Conservation (phyloP, 2,888 invertebrate species). For the Drosophila eohydei region DNA sequence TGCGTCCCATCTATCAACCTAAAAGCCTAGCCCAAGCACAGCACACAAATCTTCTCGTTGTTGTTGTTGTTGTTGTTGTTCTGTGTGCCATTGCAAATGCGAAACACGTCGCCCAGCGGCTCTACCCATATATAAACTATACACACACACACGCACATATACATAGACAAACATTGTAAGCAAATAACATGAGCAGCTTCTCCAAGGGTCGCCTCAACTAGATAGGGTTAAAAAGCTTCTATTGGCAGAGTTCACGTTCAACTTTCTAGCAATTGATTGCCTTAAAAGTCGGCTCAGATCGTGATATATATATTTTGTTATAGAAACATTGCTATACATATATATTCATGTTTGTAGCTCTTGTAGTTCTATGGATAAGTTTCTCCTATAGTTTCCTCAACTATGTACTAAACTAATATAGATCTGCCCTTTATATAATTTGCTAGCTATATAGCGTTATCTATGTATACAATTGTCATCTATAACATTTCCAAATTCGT, state of each 20-base stretch:
- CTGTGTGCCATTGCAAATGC: constrained; percentile 72
- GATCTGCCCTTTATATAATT: too few species aligned
- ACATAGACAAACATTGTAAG: not conserved
- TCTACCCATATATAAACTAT: constrained; percentile 54
- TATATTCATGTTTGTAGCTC: not conserved
- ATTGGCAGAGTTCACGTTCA: constrained; percentile 5
- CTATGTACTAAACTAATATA: too few species aligned
- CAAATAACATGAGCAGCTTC: constrained; percentile 17
- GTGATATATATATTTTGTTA: too few species aligned
- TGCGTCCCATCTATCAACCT: constrained; percentile 25
- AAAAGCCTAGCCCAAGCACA: constrained; percentile 35
- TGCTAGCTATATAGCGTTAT: too few species aligned
- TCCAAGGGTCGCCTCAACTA: constrained; percentile 22
- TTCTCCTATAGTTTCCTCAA: too few species aligned
- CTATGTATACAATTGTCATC: not conserved
- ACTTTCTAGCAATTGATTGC: constrained; percentile 7
- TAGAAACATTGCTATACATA: not conserved
- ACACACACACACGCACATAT: constrained; percentile 9
- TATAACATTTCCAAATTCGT: not conserved
- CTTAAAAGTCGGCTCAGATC: not conserved
- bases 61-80: constrained; percentile 29
- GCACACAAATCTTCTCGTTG: constrained; percentile 16
- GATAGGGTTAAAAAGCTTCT: constrained; percentile 36
- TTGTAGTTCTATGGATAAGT: not conserved
- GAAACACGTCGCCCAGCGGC: constrained; percentile 68